Conservation (phyloP, 2,888 invertebrate species). For the Drosophila aldrichi region DNA sequence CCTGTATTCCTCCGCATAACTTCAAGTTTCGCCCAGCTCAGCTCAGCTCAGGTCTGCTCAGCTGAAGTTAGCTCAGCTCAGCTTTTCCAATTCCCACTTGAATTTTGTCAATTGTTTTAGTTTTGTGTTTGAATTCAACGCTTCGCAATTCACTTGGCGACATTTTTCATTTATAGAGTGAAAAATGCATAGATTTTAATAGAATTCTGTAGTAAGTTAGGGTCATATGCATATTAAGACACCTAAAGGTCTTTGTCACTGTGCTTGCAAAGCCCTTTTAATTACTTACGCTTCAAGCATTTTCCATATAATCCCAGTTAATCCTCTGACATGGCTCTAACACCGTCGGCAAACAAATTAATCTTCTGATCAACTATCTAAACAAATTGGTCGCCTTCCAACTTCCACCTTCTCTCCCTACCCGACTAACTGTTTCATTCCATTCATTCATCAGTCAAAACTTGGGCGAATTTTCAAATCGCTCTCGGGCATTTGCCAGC, state of each 20-base stretch:
- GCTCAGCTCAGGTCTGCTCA: background rate
- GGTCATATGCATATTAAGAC: background rate
- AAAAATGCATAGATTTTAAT: background rate
- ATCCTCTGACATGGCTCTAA: background rate
- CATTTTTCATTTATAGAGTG: constrained; percentile 9
- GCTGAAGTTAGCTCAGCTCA: background rate
- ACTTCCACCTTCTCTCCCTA: background rate
- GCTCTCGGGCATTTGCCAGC: constrained; percentile 61
- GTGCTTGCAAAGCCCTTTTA: background rate
- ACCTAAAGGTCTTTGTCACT: background rate
- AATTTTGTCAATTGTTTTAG: constrained; percentile 64
- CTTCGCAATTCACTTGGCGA: constrained; percentile 24
- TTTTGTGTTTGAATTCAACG: constrained; percentile 60
- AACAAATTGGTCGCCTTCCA: constrained; percentile 19
- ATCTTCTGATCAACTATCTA: constrained; percentile 27
- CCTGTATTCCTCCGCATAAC: constrained; percentile 11
- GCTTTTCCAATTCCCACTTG: constrained; percentile 47
- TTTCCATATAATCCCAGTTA: background rate
- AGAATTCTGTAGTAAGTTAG: background rate
- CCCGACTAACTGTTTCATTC: constrained; percentile 16
- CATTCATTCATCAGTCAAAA: constrained; percentile 61
- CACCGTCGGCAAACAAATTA: constrained; percentile 6
- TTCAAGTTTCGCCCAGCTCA: constrained; percentile 16
- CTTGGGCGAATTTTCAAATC: constrained; percentile 42
- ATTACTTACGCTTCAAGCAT: background rate